Conservation (phyloP, 2,888 invertebrate genomes). For the Meloe dianella region DNA sequence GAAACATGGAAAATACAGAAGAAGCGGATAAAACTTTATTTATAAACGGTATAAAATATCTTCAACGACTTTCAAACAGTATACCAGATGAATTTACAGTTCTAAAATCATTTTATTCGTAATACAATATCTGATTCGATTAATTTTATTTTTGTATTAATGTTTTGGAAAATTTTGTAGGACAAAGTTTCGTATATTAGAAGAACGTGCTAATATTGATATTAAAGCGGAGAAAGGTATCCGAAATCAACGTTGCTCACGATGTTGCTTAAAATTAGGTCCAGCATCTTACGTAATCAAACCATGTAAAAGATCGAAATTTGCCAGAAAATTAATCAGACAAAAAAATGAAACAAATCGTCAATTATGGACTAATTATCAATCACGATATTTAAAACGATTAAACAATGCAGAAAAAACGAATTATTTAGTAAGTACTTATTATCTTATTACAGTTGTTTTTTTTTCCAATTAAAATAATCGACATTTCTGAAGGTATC, state of each 20-base stretch:
- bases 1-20: neutral
- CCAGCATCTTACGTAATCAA: slow-evolving; percentile 30
- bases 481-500: slow-evolving; percentile 39
- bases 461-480: too few relatives aligned
- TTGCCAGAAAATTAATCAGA: slow-evolving; percentile 37
- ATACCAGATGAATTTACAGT: slow-evolving; percentile 29
- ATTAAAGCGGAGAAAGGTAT: slow-evolving; percentile 33
- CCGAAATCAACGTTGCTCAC: slow-evolving; percentile 34
- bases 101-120: slow-evolving; percentile 43
- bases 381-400: slow-evolving; percentile 36
- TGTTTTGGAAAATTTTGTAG: slow-evolving; percentile 26
- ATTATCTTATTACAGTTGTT: too few relatives aligned
- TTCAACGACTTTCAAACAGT: slow-evolving; percentile 27
- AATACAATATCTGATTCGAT: slow-evolving; percentile 22
- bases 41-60: slow-evolving; percentile 29
- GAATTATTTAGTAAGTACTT: slow-evolving; percentile 34
- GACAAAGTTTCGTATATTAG: slow-evolving; percentile 32
- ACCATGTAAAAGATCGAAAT: slow-evolving; percentile 32
- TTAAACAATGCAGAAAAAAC: slow-evolving; percentile 18
- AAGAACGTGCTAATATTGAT: slow-evolving; percentile 29
- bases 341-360: slow-evolving; percentile 24
- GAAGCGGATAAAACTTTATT: neutral
- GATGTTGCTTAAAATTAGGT: slow-evolving; percentile 40
- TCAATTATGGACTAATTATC: slow-evolving; percentile 34
- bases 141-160: neutral